phyloP scores from a whole-genome alignment of 2,888 invertebrate species.

The Amiota communis region DNA sequence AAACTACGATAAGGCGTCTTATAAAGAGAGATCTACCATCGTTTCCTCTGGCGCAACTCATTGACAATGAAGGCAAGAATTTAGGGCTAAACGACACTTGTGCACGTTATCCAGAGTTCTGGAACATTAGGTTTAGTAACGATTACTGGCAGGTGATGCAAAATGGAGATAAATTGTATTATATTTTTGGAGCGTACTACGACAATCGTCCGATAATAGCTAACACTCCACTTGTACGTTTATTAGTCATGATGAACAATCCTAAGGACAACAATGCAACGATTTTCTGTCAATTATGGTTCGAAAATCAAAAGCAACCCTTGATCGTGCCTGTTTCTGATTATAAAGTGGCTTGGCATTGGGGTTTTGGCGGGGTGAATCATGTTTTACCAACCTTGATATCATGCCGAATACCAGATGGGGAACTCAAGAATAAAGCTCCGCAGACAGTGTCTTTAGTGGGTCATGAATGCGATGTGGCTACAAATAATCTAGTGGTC shows the following conservation, averaged over 20 bases:
- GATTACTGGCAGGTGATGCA: constrained; percentile 91
- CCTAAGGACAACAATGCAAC: constrained; percentile 77
- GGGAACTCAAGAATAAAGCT: constrained; percentile 4
- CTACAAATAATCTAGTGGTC: constrained; percentile 86
- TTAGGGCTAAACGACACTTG: constrained; percentile 73
- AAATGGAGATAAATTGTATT: constrained; percentile 86
- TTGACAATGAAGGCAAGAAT: neutral
- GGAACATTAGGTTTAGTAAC: constrained; percentile 91
- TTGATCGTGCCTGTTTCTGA: constrained; percentile 84
- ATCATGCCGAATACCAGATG: constrained; percentile 85
- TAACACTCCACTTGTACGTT: constrained; percentile 85
- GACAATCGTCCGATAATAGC: constrained; percentile 83
- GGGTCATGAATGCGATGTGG: constrained; percentile 84
- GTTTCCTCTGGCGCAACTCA: constrained; percentile 51
- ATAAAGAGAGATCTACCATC: constrained; percentile 52
- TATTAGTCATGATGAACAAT: constrained; percentile 89
- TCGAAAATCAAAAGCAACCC: constrained; percentile 83
- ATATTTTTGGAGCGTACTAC: constrained; percentile 90
- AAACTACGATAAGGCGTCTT: constrained; percentile 37
- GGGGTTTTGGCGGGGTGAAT: constrained; percentile 90
- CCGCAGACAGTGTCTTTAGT: constrained; percentile 83
- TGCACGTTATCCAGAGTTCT: constrained; percentile 86
- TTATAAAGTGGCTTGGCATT: constrained; percentile 92
- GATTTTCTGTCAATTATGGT: constrained; percentile 91
- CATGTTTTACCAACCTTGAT: constrained; percentile 90